Evolutionary conservation across 2,797 vertebrate genomes (phyloP), one percentile per base, ranked within the genome.

Genomic region (Phylloscopus collybita): DNA sequence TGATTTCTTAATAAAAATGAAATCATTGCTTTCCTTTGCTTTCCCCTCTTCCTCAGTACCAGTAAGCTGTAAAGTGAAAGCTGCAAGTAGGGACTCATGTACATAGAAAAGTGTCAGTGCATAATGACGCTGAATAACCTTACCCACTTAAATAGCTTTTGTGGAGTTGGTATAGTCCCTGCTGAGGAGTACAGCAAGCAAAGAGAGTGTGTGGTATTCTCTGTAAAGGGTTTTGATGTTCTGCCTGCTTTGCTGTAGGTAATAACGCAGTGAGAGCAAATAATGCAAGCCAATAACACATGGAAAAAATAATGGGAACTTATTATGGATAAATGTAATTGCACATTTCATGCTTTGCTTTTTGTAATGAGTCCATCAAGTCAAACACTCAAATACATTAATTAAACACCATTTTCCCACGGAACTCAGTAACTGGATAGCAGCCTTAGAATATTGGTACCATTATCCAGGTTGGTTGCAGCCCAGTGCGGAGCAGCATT

Each of bases 341-440:
- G 73, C 42, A 74, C 10, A 64, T 92, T 93, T 95, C 51, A 67
- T 83, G 85, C 59, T 87, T 93, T 92, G 50, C 53, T 85, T 88
- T 96, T 65, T 93, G 66, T 79, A 92, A 83, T 59, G 73, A 73
- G 38, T 70, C 36, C 3, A 11, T 84, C 50, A 79, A 81, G 44
- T 91, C 59, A 75, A 86, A 79, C 56, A 42, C 51, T 79, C 47
- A 81, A 88, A 81, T 84, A 40, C 45, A 47, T 79, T 42, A 73
- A 84, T 86, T 88, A 54, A 83, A 66, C 29, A 70, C 38, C 8
- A 32, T 47, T 75, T 96, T 79, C 42, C 34, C 64, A 44, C 1
- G 1, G 29, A 92, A 70, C 30, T 88, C 53, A 60, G 38, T 69
- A 42, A 59, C 65, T 75, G 40, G 47, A 75, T 88, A 76, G 57